Base-by-base conservation (phyloP, 2,888 invertebrate species). In the Cheilosia vulpina region DNA sequence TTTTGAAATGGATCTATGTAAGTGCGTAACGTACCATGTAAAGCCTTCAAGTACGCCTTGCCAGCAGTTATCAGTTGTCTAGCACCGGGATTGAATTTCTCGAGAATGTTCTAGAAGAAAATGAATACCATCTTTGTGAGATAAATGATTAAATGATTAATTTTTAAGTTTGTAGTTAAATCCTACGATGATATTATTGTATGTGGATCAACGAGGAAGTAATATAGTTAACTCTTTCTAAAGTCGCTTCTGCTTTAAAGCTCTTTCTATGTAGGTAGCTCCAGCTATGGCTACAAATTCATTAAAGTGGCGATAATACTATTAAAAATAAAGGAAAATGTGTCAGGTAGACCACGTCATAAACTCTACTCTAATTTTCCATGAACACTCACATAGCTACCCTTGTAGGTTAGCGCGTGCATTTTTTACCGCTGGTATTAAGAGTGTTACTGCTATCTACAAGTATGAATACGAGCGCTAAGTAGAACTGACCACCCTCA, bases 61-160 rank as follows among this genome's bases (percentile, higher is more conserved):
- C 98, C 98, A 89, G 98, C 96, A 89, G 96, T 96, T 93, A 98
- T 97, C 94, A 98, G 95, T 93, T 98, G 98, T 90, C 97, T 94
- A 55, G 98, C 97, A 88, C 97, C 97, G 77, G 98, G 98, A 93
- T 98, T 98, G 94, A 98, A 98, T 93, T 98, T 98, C 92, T 98
- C 98, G 94, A 98, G 94, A 93, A 98, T 97, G 92, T 98, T 98
- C 98, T 97, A 95, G 88, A 96, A 96, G 93, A 93, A 93, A 90
- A 89, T 88, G 87, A 3, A 47, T 47, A 47, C 17, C 17, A 47
- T 3, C 17, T 3, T 9, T 31, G 31, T 31, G 7, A 31, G 9
- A 31, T 31, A 31, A 13, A 38, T 38, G 34, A 3, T 34, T 11
- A 34, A 34, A 34, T 3, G 13, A 11, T 13, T 4, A 13, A 38